phyloP scores from a whole-genome alignment of 2,113 vertebrate genomes.

The Paramormyrops kingsleyae region DNA sequence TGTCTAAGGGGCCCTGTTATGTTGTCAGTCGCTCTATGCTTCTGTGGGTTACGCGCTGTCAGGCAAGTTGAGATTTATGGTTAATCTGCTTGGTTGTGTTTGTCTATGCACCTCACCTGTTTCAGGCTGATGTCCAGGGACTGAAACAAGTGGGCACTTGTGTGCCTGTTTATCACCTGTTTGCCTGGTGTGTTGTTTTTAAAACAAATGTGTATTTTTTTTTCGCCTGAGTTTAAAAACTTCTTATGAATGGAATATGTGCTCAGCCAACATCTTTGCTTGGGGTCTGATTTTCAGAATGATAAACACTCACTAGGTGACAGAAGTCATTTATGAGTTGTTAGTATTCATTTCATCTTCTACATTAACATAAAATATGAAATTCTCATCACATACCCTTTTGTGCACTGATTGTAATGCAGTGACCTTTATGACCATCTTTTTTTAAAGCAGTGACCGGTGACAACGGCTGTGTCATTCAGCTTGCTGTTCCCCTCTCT shows the following conservation, averaged over 20 bases:
- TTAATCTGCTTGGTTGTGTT: background rate
- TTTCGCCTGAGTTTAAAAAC: background rate
- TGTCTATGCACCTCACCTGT: background rate
- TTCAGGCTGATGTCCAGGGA: background rate
- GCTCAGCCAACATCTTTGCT: background rate
- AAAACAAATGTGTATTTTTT: background rate
- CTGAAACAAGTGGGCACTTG: background rate
- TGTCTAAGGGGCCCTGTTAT: background rate
- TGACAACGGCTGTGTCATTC: background rate
- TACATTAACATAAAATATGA: background rate
- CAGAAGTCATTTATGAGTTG: background rate
- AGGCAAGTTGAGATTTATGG: background rate
- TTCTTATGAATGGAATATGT: background rate
- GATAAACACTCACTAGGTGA: background rate
- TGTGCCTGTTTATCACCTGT: background rate
- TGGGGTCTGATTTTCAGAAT: background rate
- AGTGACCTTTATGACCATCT: background rate
- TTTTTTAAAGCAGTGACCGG: background rate
- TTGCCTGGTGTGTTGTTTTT: background rate
- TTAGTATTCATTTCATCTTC: background rate
- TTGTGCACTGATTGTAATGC: background rate
- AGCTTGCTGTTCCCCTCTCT: background rate
- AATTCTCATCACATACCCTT: background rate
- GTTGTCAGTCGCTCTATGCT: background rate
- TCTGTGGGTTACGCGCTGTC: background rate